Conservation (phyloP, 1,140 invertebrate species). For the Leptoteleia sp. region DNA sequence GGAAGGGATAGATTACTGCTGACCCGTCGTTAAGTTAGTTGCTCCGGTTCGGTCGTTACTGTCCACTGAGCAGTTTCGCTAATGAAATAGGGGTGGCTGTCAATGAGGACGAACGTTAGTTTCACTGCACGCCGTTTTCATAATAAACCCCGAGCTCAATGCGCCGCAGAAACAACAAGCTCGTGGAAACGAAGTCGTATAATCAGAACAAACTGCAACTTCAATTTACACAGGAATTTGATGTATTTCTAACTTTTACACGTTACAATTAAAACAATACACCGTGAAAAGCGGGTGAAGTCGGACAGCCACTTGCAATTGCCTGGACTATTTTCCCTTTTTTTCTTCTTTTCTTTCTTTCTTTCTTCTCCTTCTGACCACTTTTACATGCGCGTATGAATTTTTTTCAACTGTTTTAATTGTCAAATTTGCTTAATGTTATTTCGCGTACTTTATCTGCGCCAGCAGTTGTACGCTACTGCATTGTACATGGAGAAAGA, state of each 20-base stretch:
- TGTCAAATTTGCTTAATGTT: too few species aligned
- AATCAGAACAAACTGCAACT: conserved; percentile 44
- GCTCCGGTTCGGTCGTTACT: conserved; percentile 56
- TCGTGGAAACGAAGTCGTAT: conserved; percentile 42
- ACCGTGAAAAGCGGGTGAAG: too few species aligned
- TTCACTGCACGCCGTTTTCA: conserved; percentile 45
- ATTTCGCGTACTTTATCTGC: too few species aligned
- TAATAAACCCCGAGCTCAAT: conserved; percentile 55
- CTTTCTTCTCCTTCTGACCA: too few species aligned
- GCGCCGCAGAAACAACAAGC: conserved; percentile 32
- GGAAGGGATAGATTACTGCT: conserved; percentile 68
- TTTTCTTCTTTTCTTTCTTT: too few species aligned
- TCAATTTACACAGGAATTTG: conserved; percentile 38
- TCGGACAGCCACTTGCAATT: too few species aligned
- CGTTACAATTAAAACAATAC: conserved; percentile 40
- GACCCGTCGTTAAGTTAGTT: conserved; percentile 71
- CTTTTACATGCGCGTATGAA: too few species aligned
- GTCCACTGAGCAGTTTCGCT: conserved; percentile 65
- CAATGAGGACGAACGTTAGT: conserved; percentile 66
- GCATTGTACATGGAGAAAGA: too few species aligned
- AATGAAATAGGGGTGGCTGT: conserved; percentile 68
- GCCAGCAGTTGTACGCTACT: too few species aligned
- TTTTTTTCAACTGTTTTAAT: too few species aligned
- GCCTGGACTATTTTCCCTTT: too few species aligned
- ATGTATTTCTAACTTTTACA: conserved; percentile 36